Evolutionary conservation across 2,888 invertebrate species (phyloP).

Genomic region (Chymomyza procnemis): DNA sequence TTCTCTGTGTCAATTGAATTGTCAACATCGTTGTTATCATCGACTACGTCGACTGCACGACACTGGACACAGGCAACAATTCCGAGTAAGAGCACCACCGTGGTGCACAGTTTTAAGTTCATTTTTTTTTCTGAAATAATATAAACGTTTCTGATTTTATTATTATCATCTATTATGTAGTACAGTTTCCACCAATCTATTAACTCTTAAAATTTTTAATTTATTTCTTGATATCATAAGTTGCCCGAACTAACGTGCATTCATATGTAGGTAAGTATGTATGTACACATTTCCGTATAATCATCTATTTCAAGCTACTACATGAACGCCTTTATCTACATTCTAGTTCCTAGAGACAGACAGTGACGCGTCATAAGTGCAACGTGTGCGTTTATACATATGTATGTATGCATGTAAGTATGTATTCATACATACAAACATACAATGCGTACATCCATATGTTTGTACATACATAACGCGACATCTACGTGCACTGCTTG

Average conservation of each 20-base stretch:
- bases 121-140: conserved; percentile 69
- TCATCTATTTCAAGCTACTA: background rate
- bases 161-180: background rate
- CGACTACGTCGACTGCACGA: conserved; percentile 74
- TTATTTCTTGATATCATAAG: no score
- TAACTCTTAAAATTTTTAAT: no score
- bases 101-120: conserved; percentile 76
- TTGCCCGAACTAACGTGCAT: no score
- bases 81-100: conserved; percentile 75
- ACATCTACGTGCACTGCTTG: background rate
- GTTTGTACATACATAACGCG: no score
- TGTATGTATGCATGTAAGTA: background rate
- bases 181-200: no score
- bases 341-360: background rate
- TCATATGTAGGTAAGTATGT: conserved; percentile 29
- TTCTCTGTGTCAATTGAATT: conserved; percentile 74
- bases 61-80: conserved; percentile 64
- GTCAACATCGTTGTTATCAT: conserved; percentile 67
- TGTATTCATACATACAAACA: background rate
- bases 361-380: background rate
- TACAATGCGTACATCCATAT: background rate
- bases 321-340: background rate
- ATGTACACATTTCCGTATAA: background rate
- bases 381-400: background rate
- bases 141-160: no score